phyloP scores from a whole-genome alignment of 2,888 invertebrate species.

The Torymus texanus region DNA sequence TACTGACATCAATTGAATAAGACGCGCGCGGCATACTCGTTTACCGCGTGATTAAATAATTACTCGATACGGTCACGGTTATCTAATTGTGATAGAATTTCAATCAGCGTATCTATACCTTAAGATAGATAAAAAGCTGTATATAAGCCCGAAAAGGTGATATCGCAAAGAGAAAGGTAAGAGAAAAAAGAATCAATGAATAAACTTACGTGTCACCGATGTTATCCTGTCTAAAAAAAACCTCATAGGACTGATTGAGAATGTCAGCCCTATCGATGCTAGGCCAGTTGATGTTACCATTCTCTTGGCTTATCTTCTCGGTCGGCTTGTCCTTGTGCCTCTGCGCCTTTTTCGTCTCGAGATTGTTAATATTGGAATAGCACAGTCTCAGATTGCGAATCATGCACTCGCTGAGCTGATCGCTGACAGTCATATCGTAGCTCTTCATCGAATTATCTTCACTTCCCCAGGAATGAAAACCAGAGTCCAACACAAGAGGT shows the following conservation, averaged over 20 bases:
- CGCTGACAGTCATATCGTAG: neutral
- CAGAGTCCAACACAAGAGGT: neutral
- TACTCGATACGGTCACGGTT: no score
- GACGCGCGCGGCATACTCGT: no score
- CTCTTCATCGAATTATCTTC: neutral
- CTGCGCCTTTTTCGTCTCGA: neutral
- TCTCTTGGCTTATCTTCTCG: conserved; percentile 77
- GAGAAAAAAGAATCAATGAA: neutral
- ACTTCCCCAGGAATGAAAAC: neutral
- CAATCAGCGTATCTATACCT: no score
- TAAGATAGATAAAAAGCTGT: no score
- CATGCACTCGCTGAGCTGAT: no score
- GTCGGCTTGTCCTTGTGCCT: no score
- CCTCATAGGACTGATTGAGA: conserved; percentile 69
- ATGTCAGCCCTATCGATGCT: conserved; percentile 77
- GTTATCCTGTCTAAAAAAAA: conserved; percentile 86
- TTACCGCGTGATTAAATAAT: no score
- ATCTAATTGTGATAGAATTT: no score
- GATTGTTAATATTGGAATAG: neutral
- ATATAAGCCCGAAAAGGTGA: no score
- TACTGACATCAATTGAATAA: no score
- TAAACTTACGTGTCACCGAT: conserved; percentile 92
- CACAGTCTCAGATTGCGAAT: neutral
- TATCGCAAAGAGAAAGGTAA: no score
- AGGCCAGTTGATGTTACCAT: conserved; percentile 79